A percentile compares a stretch with the other conserved stretches of the same genome.
phyloP scores from a whole-genome alignment of 2,888 invertebrate species.

The Eupithecia subumbrata region DNA sequence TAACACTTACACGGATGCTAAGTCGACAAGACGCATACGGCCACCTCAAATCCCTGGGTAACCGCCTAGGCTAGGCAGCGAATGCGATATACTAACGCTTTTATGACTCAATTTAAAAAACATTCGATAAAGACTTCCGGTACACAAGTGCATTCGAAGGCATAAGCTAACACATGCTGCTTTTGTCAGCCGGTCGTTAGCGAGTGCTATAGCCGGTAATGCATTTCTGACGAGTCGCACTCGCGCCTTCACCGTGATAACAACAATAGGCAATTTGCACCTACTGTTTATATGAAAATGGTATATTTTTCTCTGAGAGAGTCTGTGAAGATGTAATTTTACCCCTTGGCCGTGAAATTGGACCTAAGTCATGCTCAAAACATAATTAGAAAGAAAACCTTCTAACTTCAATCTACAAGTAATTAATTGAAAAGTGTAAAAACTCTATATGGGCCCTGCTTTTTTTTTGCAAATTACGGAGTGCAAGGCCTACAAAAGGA shows the following conservation, averaged over 20 bases:
- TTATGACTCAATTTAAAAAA: too few species aligned
- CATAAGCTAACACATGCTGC: slow-evolving; percentile 6
- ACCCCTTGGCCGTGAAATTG: neutral
- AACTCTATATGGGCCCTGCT: too few species aligned
- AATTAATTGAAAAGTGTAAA: too few species aligned
- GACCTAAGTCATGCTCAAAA: too few species aligned
- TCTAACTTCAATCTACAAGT: neutral
- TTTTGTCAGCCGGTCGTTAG: slow-evolving; percentile 40
- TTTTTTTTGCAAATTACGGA: neutral
- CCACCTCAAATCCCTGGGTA: too few species aligned
- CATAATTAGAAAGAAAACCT: too few species aligned
- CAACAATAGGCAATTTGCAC: slow-evolving; percentile 14
- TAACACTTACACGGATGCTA: too few species aligned
- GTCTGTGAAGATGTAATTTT: neutral
- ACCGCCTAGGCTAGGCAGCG: too few species aligned
- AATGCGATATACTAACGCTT: too few species aligned
- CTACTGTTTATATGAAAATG: slow-evolving; percentile 4
- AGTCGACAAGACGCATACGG: too few species aligned
- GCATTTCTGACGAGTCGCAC: slow-evolving; percentile 50
- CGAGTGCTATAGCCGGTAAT: slow-evolving; percentile 44
- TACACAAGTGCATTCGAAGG: slow-evolving; percentile 2
- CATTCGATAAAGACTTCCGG: neutral
- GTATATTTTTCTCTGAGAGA: neutral
- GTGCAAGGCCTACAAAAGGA: neutral
- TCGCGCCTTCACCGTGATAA: slow-evolving; percentile 15